phyloP scores from a whole-genome alignment of 92 coral and sea anemone species.

The Chrysogorgia sp. region DNA sequence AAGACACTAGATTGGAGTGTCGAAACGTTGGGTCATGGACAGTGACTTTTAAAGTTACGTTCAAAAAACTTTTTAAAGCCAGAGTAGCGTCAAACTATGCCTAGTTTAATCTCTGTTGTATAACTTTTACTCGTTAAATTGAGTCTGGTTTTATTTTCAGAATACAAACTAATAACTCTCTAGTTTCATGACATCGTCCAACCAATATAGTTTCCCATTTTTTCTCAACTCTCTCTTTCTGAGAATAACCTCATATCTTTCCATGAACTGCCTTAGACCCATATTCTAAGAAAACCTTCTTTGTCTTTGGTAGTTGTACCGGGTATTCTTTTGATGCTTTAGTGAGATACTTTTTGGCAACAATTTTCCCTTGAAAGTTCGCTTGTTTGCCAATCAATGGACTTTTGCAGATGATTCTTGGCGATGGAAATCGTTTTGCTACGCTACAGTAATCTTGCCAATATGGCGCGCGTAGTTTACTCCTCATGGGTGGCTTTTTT shows the following conservation, averaged over 20 bases:
- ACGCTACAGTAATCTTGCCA: conserved; percentile 1
- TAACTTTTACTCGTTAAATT: too few relatives aligned
- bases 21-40: too few relatives aligned
- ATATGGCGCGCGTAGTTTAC: neutral
- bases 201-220: neutral
- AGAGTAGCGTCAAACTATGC: too few relatives aligned
- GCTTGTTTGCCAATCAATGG: conserved; percentile 24
- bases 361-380: conserved; percentile 26
- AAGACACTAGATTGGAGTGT: too few relatives aligned
- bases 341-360: conserved; percentile 6
- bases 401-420: neutral
- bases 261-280: neutral
- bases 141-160: too few relatives aligned
- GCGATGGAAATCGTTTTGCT: conserved; percentile 15
- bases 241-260: neutral
- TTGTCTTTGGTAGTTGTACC: neutral
- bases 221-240: neutral
- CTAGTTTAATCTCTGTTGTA: too few relatives aligned
- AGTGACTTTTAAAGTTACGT: too few relatives aligned
- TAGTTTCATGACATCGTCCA: too few relatives aligned
- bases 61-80: too few relatives aligned
- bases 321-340: conserved; percentile 11
- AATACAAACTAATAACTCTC: too few relatives aligned
- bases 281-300: neutral
- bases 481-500: conserved; percentile 4